A percentile compares a stretch with the other conserved stretches of the same genome.
These are phyloP conservation scores for Myrmecobius fasciatus DNA, from an alignment of 2,113 vertebrate species.

Conservation along the genomic window DNA sequence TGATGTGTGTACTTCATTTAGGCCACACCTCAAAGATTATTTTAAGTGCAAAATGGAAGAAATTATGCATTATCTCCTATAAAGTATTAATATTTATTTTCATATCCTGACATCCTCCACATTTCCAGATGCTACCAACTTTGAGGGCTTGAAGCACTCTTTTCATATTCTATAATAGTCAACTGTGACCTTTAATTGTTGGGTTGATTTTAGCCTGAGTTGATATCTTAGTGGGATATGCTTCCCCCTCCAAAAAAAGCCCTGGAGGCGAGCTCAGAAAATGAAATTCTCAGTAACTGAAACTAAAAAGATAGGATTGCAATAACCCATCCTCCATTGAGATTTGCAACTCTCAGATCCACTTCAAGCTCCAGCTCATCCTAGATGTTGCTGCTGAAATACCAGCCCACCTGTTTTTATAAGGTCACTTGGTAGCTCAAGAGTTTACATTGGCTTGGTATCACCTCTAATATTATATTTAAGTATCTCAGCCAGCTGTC, in stretches of 20 bases:
- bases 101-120: slow-evolving; percentile 67
- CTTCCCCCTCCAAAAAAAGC: background rate
- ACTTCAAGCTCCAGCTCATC: background rate
- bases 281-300: background rate
- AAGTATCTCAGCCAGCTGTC: background rate
- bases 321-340: background rate
- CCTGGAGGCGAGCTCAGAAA: background rate
- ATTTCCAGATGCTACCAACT: background rate
- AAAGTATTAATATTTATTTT: slow-evolving; percentile 64
- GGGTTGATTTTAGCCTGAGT: background rate
- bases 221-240: background rate
- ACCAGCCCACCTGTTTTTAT: background rate
- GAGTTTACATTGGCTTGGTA: background rate
- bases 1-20: slow-evolving; percentile 33
- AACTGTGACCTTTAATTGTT: background rate
- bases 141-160: background rate
- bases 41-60: slow-evolving; percentile 56
- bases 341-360: background rate
- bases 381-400: background rate
- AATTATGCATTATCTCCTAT: slow-evolving; percentile 7
- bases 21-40: slow-evolving; percentile 19
- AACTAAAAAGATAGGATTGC: background rate
- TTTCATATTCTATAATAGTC: background rate
- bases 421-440: background rate
- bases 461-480: background rate